phyloP scores from a whole-genome alignment of 2,113 vertebrate genomes.

The Petrocephalus microphthalmus region DNA sequence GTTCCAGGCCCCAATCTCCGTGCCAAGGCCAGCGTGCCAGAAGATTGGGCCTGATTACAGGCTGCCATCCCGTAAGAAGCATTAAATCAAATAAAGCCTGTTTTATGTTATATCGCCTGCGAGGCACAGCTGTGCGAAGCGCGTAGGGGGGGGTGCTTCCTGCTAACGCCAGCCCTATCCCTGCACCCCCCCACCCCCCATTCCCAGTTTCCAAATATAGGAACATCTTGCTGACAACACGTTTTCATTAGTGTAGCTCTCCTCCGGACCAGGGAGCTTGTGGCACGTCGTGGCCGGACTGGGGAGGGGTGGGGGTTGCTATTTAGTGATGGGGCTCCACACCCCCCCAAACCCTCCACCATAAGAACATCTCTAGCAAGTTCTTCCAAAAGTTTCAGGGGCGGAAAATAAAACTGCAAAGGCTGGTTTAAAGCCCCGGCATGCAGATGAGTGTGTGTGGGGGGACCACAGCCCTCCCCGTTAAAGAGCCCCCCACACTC shows the following conservation, averaged over 20 bases:
- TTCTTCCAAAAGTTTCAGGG: neutral
- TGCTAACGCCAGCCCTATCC: slow-evolving; percentile 21
- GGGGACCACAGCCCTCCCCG: neutral
- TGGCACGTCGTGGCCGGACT: slow-evolving; percentile 45
- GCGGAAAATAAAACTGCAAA: neutral
- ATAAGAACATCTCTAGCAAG: neutral
- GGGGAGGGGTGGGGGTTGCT: slow-evolving; percentile 12
- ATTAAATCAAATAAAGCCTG: slow-evolving; percentile 48
- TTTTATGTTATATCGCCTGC: slow-evolving; percentile 38
- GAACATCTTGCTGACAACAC: neutral
- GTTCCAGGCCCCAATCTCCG: slow-evolving; percentile 48
- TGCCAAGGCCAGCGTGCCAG: slow-evolving; percentile 51
- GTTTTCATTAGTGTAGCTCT: neutral
- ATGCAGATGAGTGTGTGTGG: neutral
- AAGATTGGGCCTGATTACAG: slow-evolving; percentile 47
- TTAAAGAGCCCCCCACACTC: neutral
- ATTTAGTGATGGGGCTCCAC: neutral
- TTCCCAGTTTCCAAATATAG: slow-evolving; percentile 7
- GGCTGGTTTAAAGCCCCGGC: neutral
- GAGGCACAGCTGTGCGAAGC: slow-evolving; percentile 42
- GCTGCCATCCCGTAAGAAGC: slow-evolving; percentile 42
- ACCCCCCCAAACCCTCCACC: neutral
- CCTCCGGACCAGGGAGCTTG: slow-evolving; percentile 33
- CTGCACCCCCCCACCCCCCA: slow-evolving; percentile 44
- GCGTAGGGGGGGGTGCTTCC: slow-evolving; percentile 25